Evolutionary conservation across 2,888 invertebrate genomes (phyloP).

Genomic region (Callimorpha dominula): DNA sequence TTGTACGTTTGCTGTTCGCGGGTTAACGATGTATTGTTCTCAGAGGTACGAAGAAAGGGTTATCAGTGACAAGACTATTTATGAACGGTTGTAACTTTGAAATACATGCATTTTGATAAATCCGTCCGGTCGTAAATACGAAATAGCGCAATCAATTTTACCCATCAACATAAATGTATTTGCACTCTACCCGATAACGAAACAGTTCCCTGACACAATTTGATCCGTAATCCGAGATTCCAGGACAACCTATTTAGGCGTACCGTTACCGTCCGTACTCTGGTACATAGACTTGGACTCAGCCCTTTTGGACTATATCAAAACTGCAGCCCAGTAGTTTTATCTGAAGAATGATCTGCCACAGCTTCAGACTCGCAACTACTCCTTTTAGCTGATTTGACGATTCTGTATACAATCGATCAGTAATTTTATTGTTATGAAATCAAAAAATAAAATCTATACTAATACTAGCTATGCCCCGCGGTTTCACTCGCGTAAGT

Average conservation of each 20-base stretch:
- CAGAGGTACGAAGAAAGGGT: conserved; percentile 2
- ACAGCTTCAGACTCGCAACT: neutral
- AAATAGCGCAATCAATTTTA: neutral
- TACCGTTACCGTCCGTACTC: neutral
- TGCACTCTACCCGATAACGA: neutral
- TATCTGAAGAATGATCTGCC: neutral
- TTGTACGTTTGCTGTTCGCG: conserved; percentile 14
- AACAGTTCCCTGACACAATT: neutral
- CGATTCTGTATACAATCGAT: too few species aligned
- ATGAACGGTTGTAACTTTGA: neutral
- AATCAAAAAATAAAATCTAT: too few species aligned
- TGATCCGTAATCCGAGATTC: neutral
- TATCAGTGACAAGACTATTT: conserved; percentile 2
- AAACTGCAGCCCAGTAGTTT: neutral
- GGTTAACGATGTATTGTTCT: conserved; percentile 15
- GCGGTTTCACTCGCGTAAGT: too few species aligned
- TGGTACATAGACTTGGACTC: too few species aligned
- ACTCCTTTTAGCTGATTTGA: neutral
- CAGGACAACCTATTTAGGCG: neutral
- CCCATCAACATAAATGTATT: neutral
- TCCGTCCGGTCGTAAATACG: neutral
- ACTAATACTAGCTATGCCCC: too few species aligned
- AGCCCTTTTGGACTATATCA: neutral
- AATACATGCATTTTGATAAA: conserved; percentile 1
- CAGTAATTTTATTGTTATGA: neutral